Base-by-base conservation (phyloP, 1,140 invertebrate genomes). In the Neodiprion fabricii region DNA sequence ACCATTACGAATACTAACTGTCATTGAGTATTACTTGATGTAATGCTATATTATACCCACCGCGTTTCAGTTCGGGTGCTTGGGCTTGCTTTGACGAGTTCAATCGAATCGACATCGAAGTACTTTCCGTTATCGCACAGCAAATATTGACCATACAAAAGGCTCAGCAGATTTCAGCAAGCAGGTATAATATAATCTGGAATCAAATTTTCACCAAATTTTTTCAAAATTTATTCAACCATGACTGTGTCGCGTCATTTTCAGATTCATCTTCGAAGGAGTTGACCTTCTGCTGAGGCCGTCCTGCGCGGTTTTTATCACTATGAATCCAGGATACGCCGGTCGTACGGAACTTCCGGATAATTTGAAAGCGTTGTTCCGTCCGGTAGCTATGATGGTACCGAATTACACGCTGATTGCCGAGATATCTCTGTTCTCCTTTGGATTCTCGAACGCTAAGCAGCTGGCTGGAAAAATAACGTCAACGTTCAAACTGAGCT, bases 81-180 rank as follows among this genome's bases (percentile, higher is more conserved):
- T 94, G 93, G 93, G 92, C 92, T 0, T 95, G 94, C 79, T 94
- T 95, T 82, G 94, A 95, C 79, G 94, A 95, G 85, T 95, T 95
- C 78, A 95, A 95, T 82, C 85, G 91, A 40, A 94, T 95, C 77
- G 92, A 95, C 80, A 88, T 94, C 21, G 93, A 94, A 83, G 91
- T 92, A 4, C 77, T 92, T 1, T 92, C 91, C 2, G 91, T 92
- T 0, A 88, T 92, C 17, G 91, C 91, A 0, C 91, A 91, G 78
- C 92, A 94, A 84, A 90, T 92, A 12, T 85, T 87, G 82, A 92
- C 92, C 9, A 93, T 94, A 73, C 90, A 91, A 75, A 90, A 90
- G 74, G 90, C 90, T 0, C 90, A 91, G 75, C 85, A 89, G 67
- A 80, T 86, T 4, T 73, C 85, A 11, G 71, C 84, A 2, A 87